Evolutionary conservation across 2,113 vertebrate species (phyloP).

Genomic region (Spermophilus dauricus): DNA sequence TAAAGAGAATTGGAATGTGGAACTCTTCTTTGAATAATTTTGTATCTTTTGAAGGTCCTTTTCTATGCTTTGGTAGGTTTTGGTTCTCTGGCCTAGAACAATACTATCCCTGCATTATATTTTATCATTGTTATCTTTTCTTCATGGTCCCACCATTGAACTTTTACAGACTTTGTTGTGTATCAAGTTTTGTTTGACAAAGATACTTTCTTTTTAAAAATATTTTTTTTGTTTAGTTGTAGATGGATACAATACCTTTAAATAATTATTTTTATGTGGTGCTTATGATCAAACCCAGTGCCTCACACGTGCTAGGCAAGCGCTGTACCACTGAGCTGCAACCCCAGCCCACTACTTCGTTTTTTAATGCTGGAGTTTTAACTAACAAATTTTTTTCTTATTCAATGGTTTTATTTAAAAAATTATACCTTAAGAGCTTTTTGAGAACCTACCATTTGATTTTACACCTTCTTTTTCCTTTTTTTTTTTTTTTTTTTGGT

Average conservation of each 20-base stretch:
- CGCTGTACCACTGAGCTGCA: too few relatives aligned
- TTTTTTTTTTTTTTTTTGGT: neutral
- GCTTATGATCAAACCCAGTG: too few relatives aligned
- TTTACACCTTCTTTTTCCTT: neutral
- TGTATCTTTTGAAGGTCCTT: neutral
- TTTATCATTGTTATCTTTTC: conserved; percentile 13
- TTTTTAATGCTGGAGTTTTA: conserved; percentile 21
- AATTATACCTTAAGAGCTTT: conserved; percentile 34
- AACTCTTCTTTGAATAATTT: conserved; percentile 10
- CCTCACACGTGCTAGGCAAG: too few relatives aligned
- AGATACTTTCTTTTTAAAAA: neutral
- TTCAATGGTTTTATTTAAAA: conserved; percentile 39
- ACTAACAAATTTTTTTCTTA: neutral
- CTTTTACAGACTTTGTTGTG: conserved; percentile 36
- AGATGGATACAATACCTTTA: too few relatives aligned
- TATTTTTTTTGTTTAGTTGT: too few relatives aligned
- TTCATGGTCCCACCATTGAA: neutral
- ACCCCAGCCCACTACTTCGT: too few relatives aligned
- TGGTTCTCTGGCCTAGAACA: neutral
- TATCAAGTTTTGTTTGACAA: neutral
- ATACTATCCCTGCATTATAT: neutral
- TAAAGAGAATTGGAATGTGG: neutral
- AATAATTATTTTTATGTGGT: too few relatives aligned
- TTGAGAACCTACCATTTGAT: neutral
- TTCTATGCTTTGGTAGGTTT: neutral